phyloP scores from a whole-genome alignment of 2,113 vertebrate species.

The Myotis brandtii region DNA sequence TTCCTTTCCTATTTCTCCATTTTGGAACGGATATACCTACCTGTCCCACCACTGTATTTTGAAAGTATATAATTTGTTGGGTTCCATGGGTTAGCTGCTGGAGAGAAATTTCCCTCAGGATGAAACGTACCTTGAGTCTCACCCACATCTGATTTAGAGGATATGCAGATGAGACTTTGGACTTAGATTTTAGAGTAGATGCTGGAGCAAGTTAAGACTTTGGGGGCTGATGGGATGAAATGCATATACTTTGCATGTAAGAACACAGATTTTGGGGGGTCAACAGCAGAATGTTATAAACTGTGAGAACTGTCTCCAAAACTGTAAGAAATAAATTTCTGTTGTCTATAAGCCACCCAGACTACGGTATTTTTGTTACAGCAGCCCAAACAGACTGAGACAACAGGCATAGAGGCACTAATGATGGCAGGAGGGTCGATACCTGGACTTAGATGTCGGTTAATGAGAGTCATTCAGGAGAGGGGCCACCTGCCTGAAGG shows the following conservation, averaged over 20 bases:
- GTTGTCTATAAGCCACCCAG: not conserved
- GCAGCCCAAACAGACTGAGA: not conserved
- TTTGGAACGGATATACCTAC: not conserved
- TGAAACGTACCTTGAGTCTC: not conserved
- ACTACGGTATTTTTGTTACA: not conserved
- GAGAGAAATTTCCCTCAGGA: not conserved
- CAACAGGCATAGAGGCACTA: not conserved
- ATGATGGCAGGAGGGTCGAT: not conserved
- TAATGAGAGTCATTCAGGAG: not conserved
- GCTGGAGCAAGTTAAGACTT: not conserved
- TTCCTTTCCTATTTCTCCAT: not conserved
- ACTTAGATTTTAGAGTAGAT: not conserved
- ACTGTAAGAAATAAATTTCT: not conserved
- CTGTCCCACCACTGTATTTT: not conserved
- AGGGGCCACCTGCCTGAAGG: not conserved
- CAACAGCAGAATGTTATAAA: not conserved
- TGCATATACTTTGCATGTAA: not conserved
- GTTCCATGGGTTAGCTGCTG: not conserved
- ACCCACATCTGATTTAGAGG: not conserved
- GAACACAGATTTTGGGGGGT: not conserved
- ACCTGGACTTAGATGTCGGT: not conserved
- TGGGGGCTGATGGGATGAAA: not conserved
- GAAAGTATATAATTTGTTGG: not conserved
- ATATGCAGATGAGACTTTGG: not conserved
- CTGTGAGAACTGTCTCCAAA: not conserved